Conservation (phyloP, 2,113 vertebrate species). For the Indicator maculatus region DNA sequence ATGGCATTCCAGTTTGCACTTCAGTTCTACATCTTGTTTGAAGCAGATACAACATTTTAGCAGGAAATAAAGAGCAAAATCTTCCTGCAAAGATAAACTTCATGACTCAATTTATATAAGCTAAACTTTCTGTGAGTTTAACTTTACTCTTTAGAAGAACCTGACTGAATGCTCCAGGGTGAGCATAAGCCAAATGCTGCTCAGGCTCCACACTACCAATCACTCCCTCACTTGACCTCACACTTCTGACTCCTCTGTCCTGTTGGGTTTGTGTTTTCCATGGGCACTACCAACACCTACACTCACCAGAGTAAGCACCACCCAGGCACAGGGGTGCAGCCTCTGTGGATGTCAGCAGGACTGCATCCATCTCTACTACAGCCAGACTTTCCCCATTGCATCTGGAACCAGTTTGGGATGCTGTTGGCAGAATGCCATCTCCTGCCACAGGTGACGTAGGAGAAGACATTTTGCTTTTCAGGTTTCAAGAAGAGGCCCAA, state of each 20-base stretch:
- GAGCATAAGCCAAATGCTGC: not conserved
- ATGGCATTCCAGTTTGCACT: not conserved
- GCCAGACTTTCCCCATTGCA: slow-evolving; percentile 22
- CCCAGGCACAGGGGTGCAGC: not conserved
- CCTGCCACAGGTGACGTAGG: not conserved
- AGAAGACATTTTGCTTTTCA: slow-evolving; percentile 37
- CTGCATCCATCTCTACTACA: not conserved
- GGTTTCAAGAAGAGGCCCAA: slow-evolving; percentile 48
- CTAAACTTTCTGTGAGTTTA: not conserved
- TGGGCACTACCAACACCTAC: not conserved
- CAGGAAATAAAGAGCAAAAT: slow-evolving; percentile 9
- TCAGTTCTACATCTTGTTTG: fast-evolving
- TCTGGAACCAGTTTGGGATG: slow-evolving; percentile 41
- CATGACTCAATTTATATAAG: not conserved
- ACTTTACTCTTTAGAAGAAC: not conserved
- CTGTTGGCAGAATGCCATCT: not conserved
- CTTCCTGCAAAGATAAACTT: not conserved
- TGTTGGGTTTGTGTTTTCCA: not conserved
- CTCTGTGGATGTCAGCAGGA: not conserved
- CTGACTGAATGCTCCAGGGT: not conserved
- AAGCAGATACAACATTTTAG: not conserved
- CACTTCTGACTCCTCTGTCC: not conserved
- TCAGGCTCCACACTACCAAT: not conserved
- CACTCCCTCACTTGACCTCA: not conserved
- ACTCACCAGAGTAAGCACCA: not conserved